Conservation (phyloP, 2,888 invertebrate species). For the Bimastos eiseni region DNA sequence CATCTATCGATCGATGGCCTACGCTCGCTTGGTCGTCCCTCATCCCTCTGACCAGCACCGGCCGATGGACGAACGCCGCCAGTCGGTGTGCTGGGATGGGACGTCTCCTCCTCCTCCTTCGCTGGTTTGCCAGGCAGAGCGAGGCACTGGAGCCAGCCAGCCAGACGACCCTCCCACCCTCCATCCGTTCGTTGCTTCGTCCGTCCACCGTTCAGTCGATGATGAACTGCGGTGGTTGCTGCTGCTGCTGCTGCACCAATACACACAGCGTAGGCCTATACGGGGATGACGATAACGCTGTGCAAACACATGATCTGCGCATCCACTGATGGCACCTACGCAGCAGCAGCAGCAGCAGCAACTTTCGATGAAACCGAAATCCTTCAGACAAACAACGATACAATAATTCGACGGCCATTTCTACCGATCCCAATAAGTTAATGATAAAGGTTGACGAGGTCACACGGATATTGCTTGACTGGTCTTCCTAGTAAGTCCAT, state of each 20-base stretch:
- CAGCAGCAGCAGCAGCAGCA: background rate
- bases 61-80: background rate
- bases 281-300: too few species aligned
- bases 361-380: background rate
- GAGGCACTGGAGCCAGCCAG: background rate
- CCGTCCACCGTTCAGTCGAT: background rate
- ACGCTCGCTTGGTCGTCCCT: too few species aligned
- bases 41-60: background rate
- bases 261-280: background rate
- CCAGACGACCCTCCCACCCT: background rate
- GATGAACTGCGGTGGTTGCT: background rate
- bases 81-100: background rate
- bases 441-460: background rate
- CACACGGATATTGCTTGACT: too few species aligned
- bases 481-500: too few species aligned
- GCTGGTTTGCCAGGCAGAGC: background rate
- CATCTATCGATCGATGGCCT: background rate
- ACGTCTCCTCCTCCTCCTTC: background rate
- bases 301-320: too few species aligned
- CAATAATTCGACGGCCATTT: background rate
- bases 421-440: background rate
- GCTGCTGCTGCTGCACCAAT: background rate
- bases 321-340: too few species aligned
- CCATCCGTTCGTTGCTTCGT: background rate
- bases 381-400: background rate